Evolutionary conservation across 2,113 vertebrate species (phyloP).

Genomic region (Oryzias celebensis): DNA sequence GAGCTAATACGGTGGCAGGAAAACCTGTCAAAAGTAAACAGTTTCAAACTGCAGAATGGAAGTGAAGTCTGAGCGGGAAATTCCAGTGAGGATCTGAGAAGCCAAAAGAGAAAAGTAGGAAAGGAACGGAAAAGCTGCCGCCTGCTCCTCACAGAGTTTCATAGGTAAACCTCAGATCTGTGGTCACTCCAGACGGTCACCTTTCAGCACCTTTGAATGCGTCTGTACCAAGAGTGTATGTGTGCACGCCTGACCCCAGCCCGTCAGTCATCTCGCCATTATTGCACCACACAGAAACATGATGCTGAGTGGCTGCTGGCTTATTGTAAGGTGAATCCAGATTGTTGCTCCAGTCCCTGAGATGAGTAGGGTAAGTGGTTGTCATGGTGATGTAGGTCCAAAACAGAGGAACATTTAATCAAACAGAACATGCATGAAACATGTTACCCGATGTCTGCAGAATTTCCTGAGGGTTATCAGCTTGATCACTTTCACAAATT

Average conservation of each 20-base stretch:
- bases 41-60: slow-evolving; percentile 29
- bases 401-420: too few species aligned
- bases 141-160: slow-evolving; percentile 51
- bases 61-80: slow-evolving; percentile 13
- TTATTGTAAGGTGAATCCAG: slow-evolving; percentile 13
- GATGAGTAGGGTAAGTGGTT: too few species aligned
- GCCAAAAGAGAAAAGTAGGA: slow-evolving; percentile 11
- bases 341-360: neutral
- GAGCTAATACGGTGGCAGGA: slow-evolving; percentile 36
- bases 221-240: slow-evolving; percentile 53
- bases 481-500: too few species aligned
- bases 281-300: slow-evolving; percentile 53
- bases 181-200: slow-evolving; percentile 41
- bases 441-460: too few species aligned
- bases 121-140: slow-evolving; percentile 42
- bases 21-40: slow-evolving; percentile 35
- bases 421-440: too few species aligned
- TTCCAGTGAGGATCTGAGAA: neutral
- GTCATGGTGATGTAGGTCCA: too few species aligned
- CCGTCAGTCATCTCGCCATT: slow-evolving; percentile 57
- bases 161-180: slow-evolving; percentile 36
- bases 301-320: slow-evolving; percentile 46
- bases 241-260: slow-evolving; percentile 22
- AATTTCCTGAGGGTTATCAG: too few species aligned
- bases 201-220: slow-evolving; percentile 57